Base-by-base conservation (phyloP, 1,140 invertebrate species). In the Euura lappo region DNA sequence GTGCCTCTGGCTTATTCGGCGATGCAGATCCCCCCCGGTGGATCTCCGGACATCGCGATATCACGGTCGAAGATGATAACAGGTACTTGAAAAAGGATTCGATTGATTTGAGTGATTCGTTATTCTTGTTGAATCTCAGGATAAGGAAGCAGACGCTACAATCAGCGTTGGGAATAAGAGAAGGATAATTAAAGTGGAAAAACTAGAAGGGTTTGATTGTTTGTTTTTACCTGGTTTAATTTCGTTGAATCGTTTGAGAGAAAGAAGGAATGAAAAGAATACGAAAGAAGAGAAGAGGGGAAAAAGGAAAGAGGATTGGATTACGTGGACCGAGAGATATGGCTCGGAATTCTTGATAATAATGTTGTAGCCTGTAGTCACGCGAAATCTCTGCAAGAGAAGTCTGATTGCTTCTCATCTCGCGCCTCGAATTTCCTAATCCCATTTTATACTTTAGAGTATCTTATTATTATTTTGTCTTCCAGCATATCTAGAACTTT, bases 221-320 rank as follows among this genome's bases (percentile, higher is more conserved):
- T 28, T 28, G 28, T 28, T 28, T 28, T 28, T 28, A 28, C 28
- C 28, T 28, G 28, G 28, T 28, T 28, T 28, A 28, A 28, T 28
- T 28, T 28, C 28, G 28, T 28, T 28, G 28, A 28, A 28, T 28
- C 28, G 28, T 28, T 28, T 28, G 28, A 68, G 44, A 64, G 28
- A 67, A 70, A 72, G 6, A 47, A 74, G 68, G 71, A 69, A 70
- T 65, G 68, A 77, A 60, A 60, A 60, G 51, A 60, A 60, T 8
- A 60, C 10, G 4, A 60, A 60, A 3, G 51, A 60, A 11, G 5
- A 60, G 10, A 60, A 60, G 6, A 60, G 51, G 51, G 51, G 2
- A 60, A 60, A n/a, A 3, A 60, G 51, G 2, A n/a, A 60, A 60
- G 13, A 11, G 51, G 13, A 60, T n/a, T 8, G 8, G 8, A 6